These are phyloP conservation scores for Caenorhabditis inopinata DNA, from an alignment of 1,140 invertebrate species.

Conservation along the genomic window DNA sequence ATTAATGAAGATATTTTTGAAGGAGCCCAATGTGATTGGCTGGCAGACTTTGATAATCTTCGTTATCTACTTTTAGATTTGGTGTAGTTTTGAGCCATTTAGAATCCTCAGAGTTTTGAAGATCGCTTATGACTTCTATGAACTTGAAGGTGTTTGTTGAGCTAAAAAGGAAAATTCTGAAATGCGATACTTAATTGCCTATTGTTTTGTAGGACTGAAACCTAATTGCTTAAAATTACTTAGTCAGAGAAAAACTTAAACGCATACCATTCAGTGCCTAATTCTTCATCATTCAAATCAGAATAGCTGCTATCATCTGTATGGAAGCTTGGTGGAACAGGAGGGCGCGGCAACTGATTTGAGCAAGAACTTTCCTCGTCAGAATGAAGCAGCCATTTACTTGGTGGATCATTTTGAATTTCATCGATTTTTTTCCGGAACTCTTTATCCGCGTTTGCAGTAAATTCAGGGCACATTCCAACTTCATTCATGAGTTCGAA, in stretches of 20 bases:
- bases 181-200: too few relatives aligned
- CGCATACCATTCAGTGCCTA: not conserved
- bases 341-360: not conserved
- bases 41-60: not conserved
- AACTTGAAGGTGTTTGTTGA: not conserved
- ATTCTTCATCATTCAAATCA: not conserved
- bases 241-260: too few relatives aligned
- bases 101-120: not conserved
- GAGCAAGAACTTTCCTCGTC: not conserved
- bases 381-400: not conserved
- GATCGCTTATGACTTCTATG: not conserved
- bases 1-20: not conserved
- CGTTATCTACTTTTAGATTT: not conserved
- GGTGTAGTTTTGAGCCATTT: not conserved
- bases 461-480: not conserved
- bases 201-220: too few relatives aligned
- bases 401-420: not conserved
- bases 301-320: not conserved
- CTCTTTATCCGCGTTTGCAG: not conserved
- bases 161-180: too few relatives aligned
- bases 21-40: not conserved
- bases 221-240: too few relatives aligned
- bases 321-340: constrained; percentile 10
- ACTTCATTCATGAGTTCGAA: constrained; percentile 4
- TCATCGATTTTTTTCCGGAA: not conserved